A percentile compares a stretch with the other conserved stretches of the same genome.
These are phyloP conservation scores for Clarias batrachus DNA, from an alignment of 2,113 vertebrate species.

Conservation along the genomic window DNA sequence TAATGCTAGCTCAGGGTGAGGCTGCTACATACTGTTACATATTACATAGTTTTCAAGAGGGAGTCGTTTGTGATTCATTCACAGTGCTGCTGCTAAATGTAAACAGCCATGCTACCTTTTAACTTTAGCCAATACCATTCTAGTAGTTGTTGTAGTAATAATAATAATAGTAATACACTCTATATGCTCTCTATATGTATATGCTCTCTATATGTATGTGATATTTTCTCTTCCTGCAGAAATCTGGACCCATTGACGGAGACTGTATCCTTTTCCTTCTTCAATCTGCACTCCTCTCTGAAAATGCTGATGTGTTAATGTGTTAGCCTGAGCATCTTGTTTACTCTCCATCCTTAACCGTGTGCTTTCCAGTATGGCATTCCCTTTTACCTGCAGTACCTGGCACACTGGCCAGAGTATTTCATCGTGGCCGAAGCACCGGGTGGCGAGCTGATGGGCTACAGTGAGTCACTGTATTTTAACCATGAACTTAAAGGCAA, in stretches of 20 bases:
- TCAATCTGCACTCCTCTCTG: background rate
- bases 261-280: constrained; percentile 84
- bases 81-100: background rate
- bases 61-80: background rate
- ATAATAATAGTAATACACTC: too few species aligned
- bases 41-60: background rate
- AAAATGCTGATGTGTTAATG: background rate
- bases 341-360: constrained; percentile 50
- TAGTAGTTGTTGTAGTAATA: too few species aligned
- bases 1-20: background rate
- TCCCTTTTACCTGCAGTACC: constrained; percentile 93
- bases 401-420: constrained; percentile 97
- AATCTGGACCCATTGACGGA: constrained; percentile 95
- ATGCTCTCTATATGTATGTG: background rate
- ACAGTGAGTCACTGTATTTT: constrained; percentile 76
- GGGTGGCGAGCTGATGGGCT: constrained; percentile 94
- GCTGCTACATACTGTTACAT: too few species aligned
- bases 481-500: background rate
- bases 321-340: background rate
- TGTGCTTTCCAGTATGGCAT: constrained; percentile 83
- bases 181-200: accelerated
- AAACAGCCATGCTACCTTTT: background rate
- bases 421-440: constrained; percentile 95
- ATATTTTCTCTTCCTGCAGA: constrained; percentile 65
- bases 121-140: background rate